Evolutionary conservation across 2,113 vertebrate genomes (phyloP).

Genomic region (Lasiurus borealis): DNA sequence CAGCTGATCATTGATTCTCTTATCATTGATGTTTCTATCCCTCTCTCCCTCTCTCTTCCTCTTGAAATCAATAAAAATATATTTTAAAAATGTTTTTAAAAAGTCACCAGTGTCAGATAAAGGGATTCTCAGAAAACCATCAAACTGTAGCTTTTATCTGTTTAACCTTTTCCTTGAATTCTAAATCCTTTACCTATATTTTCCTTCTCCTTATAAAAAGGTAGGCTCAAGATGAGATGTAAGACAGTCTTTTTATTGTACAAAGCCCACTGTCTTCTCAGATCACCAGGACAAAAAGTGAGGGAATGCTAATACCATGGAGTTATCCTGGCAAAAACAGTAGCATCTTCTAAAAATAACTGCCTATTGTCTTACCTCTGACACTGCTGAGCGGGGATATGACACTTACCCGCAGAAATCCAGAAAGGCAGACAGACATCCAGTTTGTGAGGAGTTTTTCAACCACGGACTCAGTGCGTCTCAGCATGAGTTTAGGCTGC

Average conservation of each 20-base stretch:
- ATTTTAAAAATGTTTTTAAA: not conserved
- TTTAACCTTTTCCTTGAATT: not conserved
- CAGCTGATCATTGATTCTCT: not conserved
- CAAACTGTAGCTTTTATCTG: not conserved
- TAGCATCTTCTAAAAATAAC: slow-evolving; percentile 33
- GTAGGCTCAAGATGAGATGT: not conserved
- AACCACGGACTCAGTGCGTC: slow-evolving; percentile 95
- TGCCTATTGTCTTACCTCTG: not conserved
- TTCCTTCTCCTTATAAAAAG: not conserved
- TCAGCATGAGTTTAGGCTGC: slow-evolving; percentile 95
- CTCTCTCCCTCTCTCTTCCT: not conserved
- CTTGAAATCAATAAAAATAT: not conserved
- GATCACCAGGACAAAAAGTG: not conserved
- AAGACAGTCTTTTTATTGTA: not conserved
- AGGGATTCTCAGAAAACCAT: not conserved
- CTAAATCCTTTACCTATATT: not conserved
- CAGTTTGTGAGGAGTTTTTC: slow-evolving; percentile 98
- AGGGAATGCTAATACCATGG: not conserved
- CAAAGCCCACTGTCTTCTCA: not conserved
- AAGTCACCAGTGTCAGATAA: not conserved
- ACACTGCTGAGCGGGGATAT: not conserved
- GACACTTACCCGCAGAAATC: slow-evolving; percentile 93
- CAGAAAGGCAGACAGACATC: slow-evolving; percentile 98
- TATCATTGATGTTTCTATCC: not conserved
- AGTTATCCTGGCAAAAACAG: slow-evolving; percentile 8